A percentile compares a stretch with the other conserved stretches of the same genome.
phyloP scores from a whole-genome alignment of 2,888 invertebrate genomes.

The Cosmorhoe ocellata region DNA sequence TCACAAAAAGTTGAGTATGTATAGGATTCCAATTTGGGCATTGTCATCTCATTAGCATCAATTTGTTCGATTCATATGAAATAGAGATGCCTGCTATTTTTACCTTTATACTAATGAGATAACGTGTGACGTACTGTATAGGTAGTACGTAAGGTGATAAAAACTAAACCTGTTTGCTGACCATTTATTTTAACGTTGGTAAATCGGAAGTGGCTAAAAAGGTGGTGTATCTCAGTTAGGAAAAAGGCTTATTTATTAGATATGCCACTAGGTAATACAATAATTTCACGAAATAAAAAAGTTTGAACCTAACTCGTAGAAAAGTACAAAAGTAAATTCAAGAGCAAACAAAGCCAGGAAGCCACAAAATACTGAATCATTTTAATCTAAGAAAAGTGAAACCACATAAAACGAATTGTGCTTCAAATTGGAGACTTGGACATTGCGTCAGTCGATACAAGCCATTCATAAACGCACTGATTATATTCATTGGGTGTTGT shows the following conservation, averaged over 20 bases:
- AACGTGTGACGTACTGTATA: slow-evolving; percentile 22
- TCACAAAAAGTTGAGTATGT: slow-evolving; percentile 34
- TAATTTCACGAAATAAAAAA: no score
- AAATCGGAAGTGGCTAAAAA: slow-evolving; percentile 3
- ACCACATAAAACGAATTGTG: slow-evolving; percentile 72
- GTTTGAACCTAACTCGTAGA: no score
- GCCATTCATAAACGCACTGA: slow-evolving; percentile 66
- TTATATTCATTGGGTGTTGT: slow-evolving; percentile 64
- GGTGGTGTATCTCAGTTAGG: no score
- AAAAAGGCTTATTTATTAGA: no score
- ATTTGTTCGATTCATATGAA: slow-evolving; percentile 30
- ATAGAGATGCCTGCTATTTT: slow-evolving; percentile 45
- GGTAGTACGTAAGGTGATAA: slow-evolving; percentile 32
- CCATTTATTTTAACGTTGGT: neutral
- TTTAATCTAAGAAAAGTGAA: slow-evolving; percentile 74
- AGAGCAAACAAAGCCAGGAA: slow-evolving; percentile 4
- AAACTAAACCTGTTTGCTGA: slow-evolving; percentile 11
- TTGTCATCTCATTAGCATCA: slow-evolving; percentile 39
- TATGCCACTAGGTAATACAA: no score
- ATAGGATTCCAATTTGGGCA: slow-evolving; percentile 38
- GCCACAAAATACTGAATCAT: slow-evolving; percentile 42
- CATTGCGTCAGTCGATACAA: slow-evolving; percentile 74
- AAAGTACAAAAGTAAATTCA: neutral
- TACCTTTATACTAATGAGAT: slow-evolving; percentile 38
- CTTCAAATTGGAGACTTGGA: slow-evolving; percentile 76